Conservation (phyloP, 2,113 vertebrate species). For the Cyanistes caeruleus region DNA sequence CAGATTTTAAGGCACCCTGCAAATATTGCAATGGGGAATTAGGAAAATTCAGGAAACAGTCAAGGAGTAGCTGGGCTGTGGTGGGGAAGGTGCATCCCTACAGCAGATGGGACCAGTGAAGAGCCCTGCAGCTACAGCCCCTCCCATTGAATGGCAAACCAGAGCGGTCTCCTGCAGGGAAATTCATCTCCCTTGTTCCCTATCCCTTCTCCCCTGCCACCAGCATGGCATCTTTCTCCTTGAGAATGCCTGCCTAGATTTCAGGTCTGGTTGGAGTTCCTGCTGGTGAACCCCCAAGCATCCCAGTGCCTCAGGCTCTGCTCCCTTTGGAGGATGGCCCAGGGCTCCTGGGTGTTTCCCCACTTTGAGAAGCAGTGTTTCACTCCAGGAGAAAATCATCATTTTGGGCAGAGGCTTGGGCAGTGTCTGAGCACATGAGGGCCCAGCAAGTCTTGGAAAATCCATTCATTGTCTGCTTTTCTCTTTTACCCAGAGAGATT, state of each 20-base stretch:
- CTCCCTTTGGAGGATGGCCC: background rate
- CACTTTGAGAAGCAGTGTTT: background rate
- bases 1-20: background rate
- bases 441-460: background rate
- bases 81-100: background rate
- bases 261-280: background rate
- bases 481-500: background rate
- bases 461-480: background rate
- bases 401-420: too few relatives aligned
- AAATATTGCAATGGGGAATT: background rate
- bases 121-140: background rate
- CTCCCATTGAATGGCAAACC: background rate
- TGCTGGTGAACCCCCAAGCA: background rate
- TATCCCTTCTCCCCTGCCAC: background rate
- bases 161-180: background rate
- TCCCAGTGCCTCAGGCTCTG: background rate
- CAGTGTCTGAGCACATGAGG: too few relatives aligned
- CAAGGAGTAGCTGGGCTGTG: background rate
- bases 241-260: background rate
- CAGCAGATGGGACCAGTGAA: background rate
- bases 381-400: background rate
- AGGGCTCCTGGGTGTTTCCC: background rate
- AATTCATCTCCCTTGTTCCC: background rate
- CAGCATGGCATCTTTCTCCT: background rate
- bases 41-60: background rate